Conservation (phyloP, 2,113 vertebrate species). For the Mesocricetus auratus region DNA sequence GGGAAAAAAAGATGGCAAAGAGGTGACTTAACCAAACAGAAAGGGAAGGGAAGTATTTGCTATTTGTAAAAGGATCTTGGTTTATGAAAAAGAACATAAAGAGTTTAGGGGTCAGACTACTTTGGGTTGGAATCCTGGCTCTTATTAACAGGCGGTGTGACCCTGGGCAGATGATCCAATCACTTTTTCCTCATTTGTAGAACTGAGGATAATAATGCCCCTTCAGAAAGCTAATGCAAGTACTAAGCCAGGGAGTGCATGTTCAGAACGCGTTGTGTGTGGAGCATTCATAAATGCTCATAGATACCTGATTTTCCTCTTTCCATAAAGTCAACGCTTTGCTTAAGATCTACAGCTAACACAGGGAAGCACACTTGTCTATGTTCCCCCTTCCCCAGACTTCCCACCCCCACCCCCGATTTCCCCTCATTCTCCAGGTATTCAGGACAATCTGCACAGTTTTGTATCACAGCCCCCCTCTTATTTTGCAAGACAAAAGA, state of each 20-base stretch:
- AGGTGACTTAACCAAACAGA: neutral
- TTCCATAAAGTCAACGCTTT: neutral
- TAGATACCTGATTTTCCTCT: constrained; percentile 28
- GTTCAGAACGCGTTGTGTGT: neutral
- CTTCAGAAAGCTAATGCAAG: constrained; percentile 28
- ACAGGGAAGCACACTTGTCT: neutral
- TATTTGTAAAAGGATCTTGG: constrained; percentile 8
- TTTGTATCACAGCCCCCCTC: neutral
- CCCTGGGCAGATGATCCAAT: neutral
- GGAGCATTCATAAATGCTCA: neutral
- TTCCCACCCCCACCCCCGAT: too few species aligned
- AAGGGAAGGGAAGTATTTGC: neutral
- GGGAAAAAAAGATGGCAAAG: constrained; percentile 30
- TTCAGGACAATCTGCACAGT: neutral
- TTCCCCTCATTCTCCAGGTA: neutral
- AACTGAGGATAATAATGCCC: neutral
- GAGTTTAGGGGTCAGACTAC: neutral
- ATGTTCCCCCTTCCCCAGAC: too few species aligned
- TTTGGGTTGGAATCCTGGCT: constrained; percentile 29
- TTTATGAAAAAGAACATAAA: constrained; percentile 23
- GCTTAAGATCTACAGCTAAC: constrained; percentile 28
- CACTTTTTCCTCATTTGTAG: constrained; percentile 22
- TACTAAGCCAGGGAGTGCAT: neutral
- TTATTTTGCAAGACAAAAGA: constrained; percentile 13
- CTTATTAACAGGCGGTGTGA: neutral